Percentiles rank a stretch among this genome's conserved stretches.
phyloP scores from a whole-genome alignment of 2,797 vertebrate species.

The Coranthus polyacanthus region DNA sequence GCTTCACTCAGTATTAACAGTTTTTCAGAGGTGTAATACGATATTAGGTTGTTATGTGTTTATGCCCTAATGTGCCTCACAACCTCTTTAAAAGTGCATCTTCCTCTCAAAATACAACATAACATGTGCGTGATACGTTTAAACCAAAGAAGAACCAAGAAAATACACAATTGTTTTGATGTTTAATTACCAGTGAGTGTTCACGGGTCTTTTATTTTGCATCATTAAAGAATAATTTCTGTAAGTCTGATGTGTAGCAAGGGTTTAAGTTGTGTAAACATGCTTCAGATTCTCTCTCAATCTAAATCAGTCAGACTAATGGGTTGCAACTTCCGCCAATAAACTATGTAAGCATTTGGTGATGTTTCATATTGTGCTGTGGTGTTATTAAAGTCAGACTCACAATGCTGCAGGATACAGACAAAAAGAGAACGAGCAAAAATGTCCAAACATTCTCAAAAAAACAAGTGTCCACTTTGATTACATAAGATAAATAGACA shows the following conservation, averaged over 20 bases:
- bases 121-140: background rate
- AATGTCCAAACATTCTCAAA: constrained; percentile 39
- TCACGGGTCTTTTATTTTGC: background rate
- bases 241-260: too few relatives aligned
- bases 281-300: background rate
- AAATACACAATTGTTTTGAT: background rate
- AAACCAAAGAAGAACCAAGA: background rate
- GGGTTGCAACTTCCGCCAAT: background rate
- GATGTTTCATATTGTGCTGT: constrained; percentile 1
- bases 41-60: background rate
- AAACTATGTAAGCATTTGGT: too few relatives aligned
- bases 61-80: background rate
- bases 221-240: constrained; percentile 5
- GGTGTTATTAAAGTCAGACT: constrained; percentile 20
- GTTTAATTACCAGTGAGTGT: background rate
- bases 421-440: constrained; percentile 44
- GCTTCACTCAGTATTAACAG: background rate
- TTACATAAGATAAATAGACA: constrained; percentile 57
- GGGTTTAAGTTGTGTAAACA: constrained; percentile 6
- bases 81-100: constrained; percentile 1
- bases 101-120: background rate
- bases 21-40: background rate
- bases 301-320: constrained; percentile 12
- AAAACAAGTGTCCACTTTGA: constrained; percentile 49
- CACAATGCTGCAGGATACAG: too few relatives aligned